Conservation (phyloP, 2,113 vertebrate genomes). For the Spheniscus mendiculus region DNA sequence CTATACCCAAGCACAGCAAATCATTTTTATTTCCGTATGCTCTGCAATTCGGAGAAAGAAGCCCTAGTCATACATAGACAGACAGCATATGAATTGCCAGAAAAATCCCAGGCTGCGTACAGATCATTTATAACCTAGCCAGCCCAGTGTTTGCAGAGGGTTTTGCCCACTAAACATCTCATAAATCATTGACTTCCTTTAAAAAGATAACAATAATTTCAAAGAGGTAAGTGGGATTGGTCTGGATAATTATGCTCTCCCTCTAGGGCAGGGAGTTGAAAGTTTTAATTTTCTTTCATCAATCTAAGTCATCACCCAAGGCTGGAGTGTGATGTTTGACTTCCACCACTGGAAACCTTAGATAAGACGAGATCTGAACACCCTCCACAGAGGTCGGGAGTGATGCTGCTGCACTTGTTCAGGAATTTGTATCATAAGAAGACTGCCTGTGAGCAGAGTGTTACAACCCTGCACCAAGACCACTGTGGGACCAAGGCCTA, state of each 20-base stretch:
- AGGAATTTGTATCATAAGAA: not conserved
- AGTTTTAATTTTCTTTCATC: slow-evolving; percentile 63
- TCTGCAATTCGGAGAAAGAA: not conserved
- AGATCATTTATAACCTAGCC: slow-evolving; percentile 17
- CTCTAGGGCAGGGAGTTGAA: slow-evolving; percentile 34
- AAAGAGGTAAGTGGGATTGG: slow-evolving; percentile 44
- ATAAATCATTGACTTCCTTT: slow-evolving; percentile 58
- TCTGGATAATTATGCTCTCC: slow-evolving; percentile 50
- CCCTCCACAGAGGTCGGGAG: not conserved
- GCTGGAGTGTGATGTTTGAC: not conserved
- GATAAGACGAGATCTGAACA: not conserved
- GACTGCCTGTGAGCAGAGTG: not conserved
- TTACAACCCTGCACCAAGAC: rapidly evolving
- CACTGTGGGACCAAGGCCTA: not conserved
- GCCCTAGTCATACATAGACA: not conserved
- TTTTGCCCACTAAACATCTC: slow-evolving; percentile 52
- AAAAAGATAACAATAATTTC: slow-evolving; percentile 55
- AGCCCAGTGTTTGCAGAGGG: not conserved
- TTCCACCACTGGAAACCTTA: not conserved
- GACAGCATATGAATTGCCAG: not conserved
- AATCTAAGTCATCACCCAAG: slow-evolving; percentile 29
- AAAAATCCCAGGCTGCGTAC: slow-evolving; percentile 8
- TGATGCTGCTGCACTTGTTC: not conserved
- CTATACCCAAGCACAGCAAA: not conserved
- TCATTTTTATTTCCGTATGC: slow-evolving; percentile 12